Base-by-base conservation (phyloP, 1,140 invertebrate genomes). In the Drosophila lacteicornis region DNA sequence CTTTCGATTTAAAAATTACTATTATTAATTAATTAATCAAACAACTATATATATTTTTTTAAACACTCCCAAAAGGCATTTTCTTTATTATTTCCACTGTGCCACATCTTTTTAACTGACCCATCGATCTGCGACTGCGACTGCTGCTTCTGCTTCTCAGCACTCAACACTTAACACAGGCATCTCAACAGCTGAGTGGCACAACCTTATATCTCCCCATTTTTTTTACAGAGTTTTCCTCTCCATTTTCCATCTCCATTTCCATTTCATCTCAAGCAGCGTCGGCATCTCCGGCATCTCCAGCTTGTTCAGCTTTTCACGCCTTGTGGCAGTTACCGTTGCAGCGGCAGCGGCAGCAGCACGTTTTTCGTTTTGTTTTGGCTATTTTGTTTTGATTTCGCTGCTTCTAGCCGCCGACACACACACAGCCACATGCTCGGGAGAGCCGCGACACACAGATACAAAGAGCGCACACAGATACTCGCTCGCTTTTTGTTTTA, bases 331-430 rank as follows among this genome's bases (percentile, higher is more conserved):
- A 50, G 75, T 77, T 67, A 68, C 63, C 75, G 75, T 70, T 79
- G 75, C 63, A 69, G 17, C 51, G 19, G 49, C 50, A 22, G 22
- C 45, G 8, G 3, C 43, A 47, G 6, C 49, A 55, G 84, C 85
- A 88, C 80, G 85, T 88, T 88, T 88, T 88, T 84, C 78, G 84
- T 88, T 87, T 87, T 87, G 84, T 79, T 79, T 79, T 79, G 76
- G 55, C 66, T 79, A 71, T 79, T 79, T 79, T 79, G 76, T 87
- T 87, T 87, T 87, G 84, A 79, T 87, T 87, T 88, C 74, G 80
- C 80, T 87, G 61, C 80, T 87, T 87, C 84, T 81, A 50, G 58
- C 33, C 62, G 36, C 27, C 36, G 55, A 49, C 61, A 66, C 19
- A n/a, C 9, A 57, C 33, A 40, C 45, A 45, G 7, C 27, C 12